Evolutionary conservation across 2,113 vertebrate genomes (phyloP), one percentile per base, ranked within the genome.

Genomic region (Suncus etruscus): DNA sequence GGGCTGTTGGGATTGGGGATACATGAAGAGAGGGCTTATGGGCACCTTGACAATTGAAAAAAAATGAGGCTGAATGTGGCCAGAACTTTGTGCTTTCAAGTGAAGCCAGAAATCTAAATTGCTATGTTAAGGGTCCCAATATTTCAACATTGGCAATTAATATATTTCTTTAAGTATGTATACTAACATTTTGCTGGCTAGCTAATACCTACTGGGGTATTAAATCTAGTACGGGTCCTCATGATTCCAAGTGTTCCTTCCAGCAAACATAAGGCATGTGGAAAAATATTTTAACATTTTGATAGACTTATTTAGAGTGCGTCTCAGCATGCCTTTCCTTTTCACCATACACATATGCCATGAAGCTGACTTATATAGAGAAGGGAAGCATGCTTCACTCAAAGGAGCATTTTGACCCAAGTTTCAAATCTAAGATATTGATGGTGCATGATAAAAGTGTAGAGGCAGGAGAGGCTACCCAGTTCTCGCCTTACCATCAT

Each of bases 241-340:
- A 29, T 63, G 51, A 91, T 73, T 50, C 14, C 50, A 69, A 87
- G 15, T n/a, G 31, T 27, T 87, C 47, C 85, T 89, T 81, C 61
- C 25, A 74, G 47, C n/a, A 78, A 83, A 65, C 48, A 83, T 9
- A 32, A 8, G 32, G 31, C 15, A 32, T 6, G 3, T 29, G 15
- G 47, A 51, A 69, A 3, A 89, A 16, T 29, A 83, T 77, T 87
- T 81, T 54, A 90, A 73, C 61, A 9, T 24, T 12, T 31, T 51
- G 58, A 61, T 74, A 89, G 27, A 69, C 3, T 31, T 18, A 27
- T 58, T 83, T 86, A 58, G 7, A 82, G 48, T 4, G 31, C 0
- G 22, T 8, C 12, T 48, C 47, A 39, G 16, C n/a, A n/a, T 6
- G 25, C 12, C n/a, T 89, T 89, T 66, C 72, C 16, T 50, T 75